These are phyloP conservation scores for Ambastaia sidthimunki DNA, from an alignment of 2,797 vertebrate species.

Conservation along the genomic window DNA sequence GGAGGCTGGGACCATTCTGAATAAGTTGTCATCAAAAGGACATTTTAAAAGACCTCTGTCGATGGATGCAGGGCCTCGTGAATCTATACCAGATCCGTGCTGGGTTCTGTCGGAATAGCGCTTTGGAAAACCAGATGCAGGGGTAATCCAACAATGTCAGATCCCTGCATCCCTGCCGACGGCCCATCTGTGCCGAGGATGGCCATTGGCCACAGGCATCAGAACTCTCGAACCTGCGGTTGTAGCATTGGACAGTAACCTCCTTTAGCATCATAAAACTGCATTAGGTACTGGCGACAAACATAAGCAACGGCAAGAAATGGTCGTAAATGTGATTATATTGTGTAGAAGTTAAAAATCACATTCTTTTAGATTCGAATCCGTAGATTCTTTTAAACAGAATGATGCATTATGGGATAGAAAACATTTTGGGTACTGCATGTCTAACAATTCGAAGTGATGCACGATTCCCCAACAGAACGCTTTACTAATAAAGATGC, in stretches of 20 bases:
- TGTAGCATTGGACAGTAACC: slow-evolving; percentile 22
- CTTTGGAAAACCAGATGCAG: slow-evolving; percentile 24
- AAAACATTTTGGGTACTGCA: not conserved
- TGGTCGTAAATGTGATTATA: slow-evolving; percentile 28
- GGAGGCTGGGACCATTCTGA: not conserved
- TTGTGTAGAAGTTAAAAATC: slow-evolving; percentile 29
- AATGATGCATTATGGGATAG: slow-evolving; percentile 7
- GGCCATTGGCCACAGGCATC: slow-evolving; percentile 43
- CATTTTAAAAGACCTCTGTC: slow-evolving; percentile 33
- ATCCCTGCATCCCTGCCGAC: slow-evolving; percentile 38
- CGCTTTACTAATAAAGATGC: not conserved
- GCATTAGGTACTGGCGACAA: slow-evolving; percentile 33
- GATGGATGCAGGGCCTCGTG: not conserved
- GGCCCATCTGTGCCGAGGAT: slow-evolving; percentile 44
- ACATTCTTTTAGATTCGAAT: slow-evolving; percentile 2
- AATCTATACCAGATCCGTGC: not conserved
- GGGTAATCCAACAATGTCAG: slow-evolving; percentile 31
- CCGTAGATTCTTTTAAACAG: not conserved
- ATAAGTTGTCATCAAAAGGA: slow-evolving; percentile 32
- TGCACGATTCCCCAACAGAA: not conserved
- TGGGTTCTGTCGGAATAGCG: slow-evolving; percentile 5
- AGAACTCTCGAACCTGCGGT: slow-evolving; percentile 16
- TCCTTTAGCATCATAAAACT: slow-evolving; percentile 22
- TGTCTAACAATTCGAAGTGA: too few relatives aligned
- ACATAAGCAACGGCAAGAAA: slow-evolving; percentile 17